Base-by-base conservation (phyloP, 2,888 invertebrate species). In the Drosophila putrida region DNA sequence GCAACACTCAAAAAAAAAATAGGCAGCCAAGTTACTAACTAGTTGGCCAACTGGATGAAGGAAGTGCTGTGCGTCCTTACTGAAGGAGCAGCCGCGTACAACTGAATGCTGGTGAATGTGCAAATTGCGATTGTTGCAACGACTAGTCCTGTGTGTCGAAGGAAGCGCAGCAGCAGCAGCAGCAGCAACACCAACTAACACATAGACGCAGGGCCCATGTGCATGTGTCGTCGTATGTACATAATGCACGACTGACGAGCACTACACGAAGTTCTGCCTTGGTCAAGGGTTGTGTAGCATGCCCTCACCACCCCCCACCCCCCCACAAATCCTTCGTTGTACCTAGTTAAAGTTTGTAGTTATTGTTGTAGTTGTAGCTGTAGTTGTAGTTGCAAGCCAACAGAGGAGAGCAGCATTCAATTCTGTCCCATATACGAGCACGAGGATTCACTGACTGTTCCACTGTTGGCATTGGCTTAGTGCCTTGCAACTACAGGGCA, bases 21-120 rank as follows among this genome's bases (percentile, higher is more conserved):
- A n/a, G n/a, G 1, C 9, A 53, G 38, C 38, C 44, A 62, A 46
- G 57, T 62, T 49, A 57, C 43, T 28, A 41, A 41, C 43, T 62
- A n/a, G 11, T 28, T 60, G 39, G 25, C 46, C 38, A 43, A 36
- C 31, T 59, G 75, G 33, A 46, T 57, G 44, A 51, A 44, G 47
- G 41, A 31, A 50, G 35, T 39, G 38, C 81, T 71, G 80, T 80
- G 87, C 90, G 91, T 91, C 91, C 91, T 91, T 91, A 89, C 91
- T 91, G 89, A 88, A 91, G 91, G 90, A 91, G 87, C 90, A 86
- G 75, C 88, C 91, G 90, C 91, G 90, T 90, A 87, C 90, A 90
- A 91, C 91, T 91, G 87, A 91, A 86, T 86, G 61, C 79, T 80
- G 76, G 74, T 65, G 74, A 78, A 83, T 77, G 79, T 87, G 80